Percentiles rank a stretch among this genome's conserved stretches.
Evolutionary conservation across 2,888 invertebrate species (phyloP).

Genomic region (Anoplius nigerrimus): DNA sequence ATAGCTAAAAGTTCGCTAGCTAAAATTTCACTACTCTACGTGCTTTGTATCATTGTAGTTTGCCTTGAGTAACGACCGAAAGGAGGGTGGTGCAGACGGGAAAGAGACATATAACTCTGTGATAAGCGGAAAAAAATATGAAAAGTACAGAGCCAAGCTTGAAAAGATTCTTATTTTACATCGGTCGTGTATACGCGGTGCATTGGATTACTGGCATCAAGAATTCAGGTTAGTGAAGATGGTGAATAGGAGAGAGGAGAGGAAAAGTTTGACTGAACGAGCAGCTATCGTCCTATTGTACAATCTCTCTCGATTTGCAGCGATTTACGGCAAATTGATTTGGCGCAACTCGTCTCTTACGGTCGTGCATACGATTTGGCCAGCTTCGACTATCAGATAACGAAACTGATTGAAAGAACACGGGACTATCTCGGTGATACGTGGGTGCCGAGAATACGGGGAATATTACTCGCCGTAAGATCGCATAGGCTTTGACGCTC

Average conservation of each 20-base stretch:
- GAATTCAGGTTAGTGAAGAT: constrained; percentile 80
- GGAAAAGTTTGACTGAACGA: background rate
- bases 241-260: constrained; percentile 2
- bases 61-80: no score
- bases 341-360: constrained; percentile 78
- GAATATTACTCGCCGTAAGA: constrained; percentile 79
- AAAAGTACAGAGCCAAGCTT: constrained; percentile 75
- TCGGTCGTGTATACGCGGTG: constrained; percentile 88
- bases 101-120: no score
- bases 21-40: no score
- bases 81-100: no score
- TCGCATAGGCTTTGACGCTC: background rate
- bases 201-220: constrained; percentile 88
- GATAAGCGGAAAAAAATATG: constrained; percentile 48
- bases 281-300: background rate
- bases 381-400: constrained; percentile 79
- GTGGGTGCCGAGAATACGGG: constrained; percentile 81
- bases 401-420: constrained; percentile 81
- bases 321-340: constrained; percentile 79
- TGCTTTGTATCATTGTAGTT: no score
- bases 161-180: constrained; percentile 83
- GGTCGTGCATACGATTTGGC: constrained; percentile 82
- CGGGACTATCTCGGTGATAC: constrained; percentile 81
- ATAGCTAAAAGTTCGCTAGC: no score
- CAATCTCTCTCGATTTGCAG: constrained; percentile 70